Percentiles rank a stretch among this genome's conserved stretches.
phyloP scores from a whole-genome alignment of 2,113 vertebrate genomes.

The Salvelinus sp. region DNA sequence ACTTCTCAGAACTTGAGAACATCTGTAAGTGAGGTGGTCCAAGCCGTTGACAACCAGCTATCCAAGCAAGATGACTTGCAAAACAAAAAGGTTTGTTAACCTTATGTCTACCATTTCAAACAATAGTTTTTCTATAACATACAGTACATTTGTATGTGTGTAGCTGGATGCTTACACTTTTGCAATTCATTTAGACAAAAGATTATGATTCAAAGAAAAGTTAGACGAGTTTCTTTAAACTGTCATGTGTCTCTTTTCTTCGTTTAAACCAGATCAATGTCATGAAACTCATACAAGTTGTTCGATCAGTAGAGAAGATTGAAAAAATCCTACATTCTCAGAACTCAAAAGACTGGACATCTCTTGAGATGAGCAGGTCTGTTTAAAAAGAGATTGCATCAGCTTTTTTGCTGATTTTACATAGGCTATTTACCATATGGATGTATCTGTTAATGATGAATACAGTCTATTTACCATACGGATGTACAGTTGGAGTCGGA shows the following conservation, averaged over 20 bases:
- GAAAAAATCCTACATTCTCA: slow-evolving; percentile 95
- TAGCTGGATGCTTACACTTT: too few relatives aligned
- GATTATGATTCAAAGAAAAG: too few relatives aligned
- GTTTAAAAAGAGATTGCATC: background rate
- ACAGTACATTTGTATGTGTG: too few relatives aligned
- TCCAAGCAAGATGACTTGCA: slow-evolving; percentile 92
- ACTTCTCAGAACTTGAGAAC: slow-evolving; percentile 85
- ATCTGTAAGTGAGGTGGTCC: slow-evolving; percentile 90
- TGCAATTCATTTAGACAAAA: background rate
- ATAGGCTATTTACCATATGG: too few relatives aligned
- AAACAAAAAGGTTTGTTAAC: slow-evolving; percentile 84
- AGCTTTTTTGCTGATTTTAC: too few relatives aligned
- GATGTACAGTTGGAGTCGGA: too few relatives aligned
- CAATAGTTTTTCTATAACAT: too few relatives aligned
- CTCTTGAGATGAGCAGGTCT: slow-evolving; percentile 78
- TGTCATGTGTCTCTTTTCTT: background rate
- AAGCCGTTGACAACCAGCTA: slow-evolving; percentile 85
- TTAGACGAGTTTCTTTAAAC: too few relatives aligned
- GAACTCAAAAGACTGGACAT: slow-evolving; percentile 83
- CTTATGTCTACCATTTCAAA: too few relatives aligned
- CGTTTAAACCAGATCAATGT: slow-evolving; percentile 83
- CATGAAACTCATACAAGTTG: slow-evolving; percentile 92
- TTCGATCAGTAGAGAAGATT: slow-evolving; percentile 96
- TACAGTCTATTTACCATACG: too few relatives aligned
- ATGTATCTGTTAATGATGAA: too few relatives aligned